These are phyloP conservation scores for Cyrtodaria siliqua DNA, from an alignment of 2,888 invertebrate species.

Conservation along the genomic window DNA sequence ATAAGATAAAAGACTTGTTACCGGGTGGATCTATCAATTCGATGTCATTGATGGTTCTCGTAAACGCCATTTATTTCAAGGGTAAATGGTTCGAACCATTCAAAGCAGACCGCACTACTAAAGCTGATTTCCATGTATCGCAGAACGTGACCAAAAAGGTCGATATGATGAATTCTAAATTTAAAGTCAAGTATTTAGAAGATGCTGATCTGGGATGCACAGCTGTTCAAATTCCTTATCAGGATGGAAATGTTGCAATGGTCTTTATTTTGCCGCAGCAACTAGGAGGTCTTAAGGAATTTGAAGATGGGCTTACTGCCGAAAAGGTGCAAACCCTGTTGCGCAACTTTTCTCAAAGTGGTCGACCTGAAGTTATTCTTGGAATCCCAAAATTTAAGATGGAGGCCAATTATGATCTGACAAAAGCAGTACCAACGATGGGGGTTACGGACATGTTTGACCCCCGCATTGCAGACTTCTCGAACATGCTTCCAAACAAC, in stretches of 20 bases:
- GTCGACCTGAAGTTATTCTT: constrained; percentile 30
- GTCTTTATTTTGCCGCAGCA: constrained; percentile 45
- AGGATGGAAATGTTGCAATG: constrained; percentile 40
- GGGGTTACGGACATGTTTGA: constrained; percentile 66
- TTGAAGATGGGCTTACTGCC: constrained; percentile 25
- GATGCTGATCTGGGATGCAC: constrained; percentile 89
- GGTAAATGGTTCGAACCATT: constrained; percentile 83
- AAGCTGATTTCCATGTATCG: background rate
- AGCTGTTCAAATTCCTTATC: constrained; percentile 91
- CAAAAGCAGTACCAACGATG: constrained; percentile 48
- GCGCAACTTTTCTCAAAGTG: background rate
- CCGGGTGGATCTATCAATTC: constrained; percentile 85
- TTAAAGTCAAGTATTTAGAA: background rate
- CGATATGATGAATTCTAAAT: background rate
- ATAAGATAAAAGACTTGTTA: constrained; percentile 93
- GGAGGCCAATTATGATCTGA: constrained; percentile 52
- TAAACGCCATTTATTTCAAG: constrained; percentile 87
- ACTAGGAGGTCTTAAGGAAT: constrained; percentile 27
- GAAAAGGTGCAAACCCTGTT: background rate
- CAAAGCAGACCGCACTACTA: constrained; percentile 83
- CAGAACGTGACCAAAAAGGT: background rate
- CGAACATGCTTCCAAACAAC: constrained; percentile 30
- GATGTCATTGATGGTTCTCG: constrained; percentile 83
- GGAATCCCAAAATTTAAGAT: constrained; percentile 71
- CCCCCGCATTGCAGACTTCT: constrained; percentile 27